A percentile compares a stretch with the other conserved stretches of the same genome.
These are phyloP conservation scores for Himantopus leucocephalus DNA, from an alignment of 2,113 vertebrate genomes.

Conservation along the genomic window DNA sequence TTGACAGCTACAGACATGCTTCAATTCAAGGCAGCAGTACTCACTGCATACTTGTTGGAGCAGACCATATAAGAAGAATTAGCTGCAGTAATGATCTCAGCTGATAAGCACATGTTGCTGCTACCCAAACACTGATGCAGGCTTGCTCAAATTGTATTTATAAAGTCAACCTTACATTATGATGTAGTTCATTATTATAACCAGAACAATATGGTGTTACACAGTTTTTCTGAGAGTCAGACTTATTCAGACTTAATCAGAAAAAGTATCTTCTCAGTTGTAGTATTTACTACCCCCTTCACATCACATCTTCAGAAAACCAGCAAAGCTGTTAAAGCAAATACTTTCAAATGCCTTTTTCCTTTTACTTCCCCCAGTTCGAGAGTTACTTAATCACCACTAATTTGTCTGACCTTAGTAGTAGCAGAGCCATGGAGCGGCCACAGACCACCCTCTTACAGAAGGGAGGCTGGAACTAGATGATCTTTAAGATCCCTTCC, in stretches of 20 bases:
- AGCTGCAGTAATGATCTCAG: not conserved
- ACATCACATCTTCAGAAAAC: not conserved
- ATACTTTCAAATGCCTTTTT: not conserved
- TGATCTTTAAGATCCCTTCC: not conserved
- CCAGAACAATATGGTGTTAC: not conserved
- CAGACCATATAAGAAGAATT: not conserved
- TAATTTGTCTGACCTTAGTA: not conserved
- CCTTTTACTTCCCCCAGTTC: not conserved
- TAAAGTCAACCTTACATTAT: not conserved
- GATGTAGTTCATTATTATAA: not conserved
- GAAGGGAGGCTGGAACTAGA: not conserved
- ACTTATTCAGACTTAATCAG: not conserved
- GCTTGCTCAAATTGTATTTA: not conserved
- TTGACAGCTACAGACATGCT: not conserved
- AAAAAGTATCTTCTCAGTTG: not conserved
- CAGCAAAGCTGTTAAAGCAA: not conserved
- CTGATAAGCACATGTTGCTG: not conserved
- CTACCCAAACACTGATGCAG: not conserved
- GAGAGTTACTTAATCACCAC: not conserved
- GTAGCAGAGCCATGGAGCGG: not conserved
- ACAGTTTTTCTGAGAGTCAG: not conserved
- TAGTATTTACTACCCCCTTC: not conserved
- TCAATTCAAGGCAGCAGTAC: not conserved
- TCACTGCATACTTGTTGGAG: not conserved
- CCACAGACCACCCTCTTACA: not conserved